phyloP scores from a whole-genome alignment of 2,113 vertebrate species.

The Bos javanicus region DNA sequence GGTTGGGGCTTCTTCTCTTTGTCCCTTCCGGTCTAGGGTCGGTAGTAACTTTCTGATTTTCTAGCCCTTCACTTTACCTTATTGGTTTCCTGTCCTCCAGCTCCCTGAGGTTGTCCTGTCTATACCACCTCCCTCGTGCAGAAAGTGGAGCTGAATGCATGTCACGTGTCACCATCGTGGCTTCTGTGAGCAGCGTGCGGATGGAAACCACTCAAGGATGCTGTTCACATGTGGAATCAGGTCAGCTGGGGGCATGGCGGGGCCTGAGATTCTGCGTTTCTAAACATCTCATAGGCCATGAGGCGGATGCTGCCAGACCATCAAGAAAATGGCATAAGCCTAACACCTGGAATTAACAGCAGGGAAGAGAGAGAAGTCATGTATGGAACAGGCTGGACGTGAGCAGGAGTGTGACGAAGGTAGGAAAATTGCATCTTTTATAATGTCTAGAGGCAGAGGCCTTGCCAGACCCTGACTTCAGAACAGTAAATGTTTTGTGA shows the following conservation, averaged over 20 bases:
- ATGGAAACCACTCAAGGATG: neutral
- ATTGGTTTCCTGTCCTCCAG: neutral
- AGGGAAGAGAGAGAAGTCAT: neutral
- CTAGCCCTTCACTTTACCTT: neutral
- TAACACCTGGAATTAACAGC: too few species aligned
- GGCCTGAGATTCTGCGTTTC: neutral
- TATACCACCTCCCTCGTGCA: accelerated
- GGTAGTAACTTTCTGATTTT: neutral
- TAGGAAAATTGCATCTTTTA: neutral
- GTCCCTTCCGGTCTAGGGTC: neutral
- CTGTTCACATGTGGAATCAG: neutral
- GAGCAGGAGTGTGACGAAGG: accelerated
- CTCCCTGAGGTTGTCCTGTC: neutral
- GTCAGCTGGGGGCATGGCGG: accelerated
- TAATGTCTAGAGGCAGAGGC: neutral
- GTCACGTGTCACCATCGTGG: accelerated
- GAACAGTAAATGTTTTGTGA: neutral
- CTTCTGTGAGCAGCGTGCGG: accelerated
- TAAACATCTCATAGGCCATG: accelerated
- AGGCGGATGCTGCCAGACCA: accelerated
- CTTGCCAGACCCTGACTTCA: neutral
- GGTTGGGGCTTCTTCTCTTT: neutral
- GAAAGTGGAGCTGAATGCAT: neutral
- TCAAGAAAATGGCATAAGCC: neutral
- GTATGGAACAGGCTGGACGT: accelerated